These are phyloP conservation scores for Diceros bicornis DNA, from an alignment of 2,797 vertebrate genomes.

Conservation along the genomic window DNA sequence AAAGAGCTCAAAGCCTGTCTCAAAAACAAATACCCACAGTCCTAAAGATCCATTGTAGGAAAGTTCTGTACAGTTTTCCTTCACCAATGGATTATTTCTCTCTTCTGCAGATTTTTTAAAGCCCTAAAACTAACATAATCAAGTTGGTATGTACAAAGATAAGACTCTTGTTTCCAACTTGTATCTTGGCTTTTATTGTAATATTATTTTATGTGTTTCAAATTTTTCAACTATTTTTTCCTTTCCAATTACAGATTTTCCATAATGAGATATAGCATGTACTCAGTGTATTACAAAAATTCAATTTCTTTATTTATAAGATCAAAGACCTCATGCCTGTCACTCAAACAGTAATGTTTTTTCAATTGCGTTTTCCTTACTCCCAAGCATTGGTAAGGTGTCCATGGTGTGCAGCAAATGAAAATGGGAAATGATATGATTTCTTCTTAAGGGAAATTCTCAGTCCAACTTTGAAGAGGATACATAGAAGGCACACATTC, in stretches of 20 bases:
- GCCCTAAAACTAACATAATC: not conserved
- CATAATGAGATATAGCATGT: not conserved
- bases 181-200: not conserved
- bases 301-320: not conserved
- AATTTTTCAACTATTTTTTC: not conserved
- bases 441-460: not conserved
- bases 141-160: not conserved
- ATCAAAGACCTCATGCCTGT: not conserved
- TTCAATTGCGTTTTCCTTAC: not conserved
- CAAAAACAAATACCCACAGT: not conserved
- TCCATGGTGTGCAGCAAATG: not conserved
- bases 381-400: not conserved
- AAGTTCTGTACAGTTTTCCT: not conserved
- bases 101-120: not conserved
- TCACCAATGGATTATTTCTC: not conserved
- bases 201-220: not conserved
- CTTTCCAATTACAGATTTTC: not conserved
- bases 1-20: not conserved
- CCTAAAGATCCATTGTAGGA: not conserved
- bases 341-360: not conserved
- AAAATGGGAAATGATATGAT: not conserved
- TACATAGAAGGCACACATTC: not conserved
- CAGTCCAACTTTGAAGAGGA: not conserved
- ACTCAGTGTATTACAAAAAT: not conserved
- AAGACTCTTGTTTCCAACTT: not conserved